A percentile compares a stretch with the other conserved stretches of the same genome.
Evolutionary conservation across 2,888 invertebrate species (phyloP).

Genomic region (Leucoma salicis): DNA sequence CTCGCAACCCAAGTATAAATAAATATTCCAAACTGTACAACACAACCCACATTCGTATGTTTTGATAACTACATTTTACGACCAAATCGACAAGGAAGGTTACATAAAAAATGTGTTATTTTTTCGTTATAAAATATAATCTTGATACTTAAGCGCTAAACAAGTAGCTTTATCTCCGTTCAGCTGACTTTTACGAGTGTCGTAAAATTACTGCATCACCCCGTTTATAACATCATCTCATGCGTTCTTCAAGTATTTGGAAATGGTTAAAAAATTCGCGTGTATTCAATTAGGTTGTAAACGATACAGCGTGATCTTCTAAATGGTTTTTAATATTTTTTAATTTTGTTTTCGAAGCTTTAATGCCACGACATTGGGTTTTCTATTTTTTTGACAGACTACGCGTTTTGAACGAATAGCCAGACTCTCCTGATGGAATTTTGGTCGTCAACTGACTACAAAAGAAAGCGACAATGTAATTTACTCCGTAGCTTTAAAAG

Average conservation of each 20-base stretch:
- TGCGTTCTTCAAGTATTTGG: slow-evolving; percentile 18
- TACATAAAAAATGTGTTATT: background rate
- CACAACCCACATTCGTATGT: background rate
- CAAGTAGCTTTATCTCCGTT: slow-evolving; percentile 16
- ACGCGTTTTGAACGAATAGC: no score
- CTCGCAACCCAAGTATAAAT: no score
- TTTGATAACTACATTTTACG: background rate
- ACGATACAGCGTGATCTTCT: no score
- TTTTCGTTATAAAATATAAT: slow-evolving; percentile 2
- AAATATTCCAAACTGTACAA: background rate
- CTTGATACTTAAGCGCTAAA: slow-evolving; percentile 5
- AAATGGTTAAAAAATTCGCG: slow-evolving; percentile 9
- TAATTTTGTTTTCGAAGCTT: no score
- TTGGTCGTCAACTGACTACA: no score
- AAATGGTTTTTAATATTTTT: no score
- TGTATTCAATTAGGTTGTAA: no score
- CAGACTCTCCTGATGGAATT: no score
- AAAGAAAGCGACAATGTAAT: no score
- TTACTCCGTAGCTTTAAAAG: no score
- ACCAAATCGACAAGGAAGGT: background rate
- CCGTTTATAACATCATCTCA: slow-evolving; percentile 22
- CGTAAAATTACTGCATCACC: slow-evolving; percentile 23
- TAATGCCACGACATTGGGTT: no score
- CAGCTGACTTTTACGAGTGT: slow-evolving; percentile 19
- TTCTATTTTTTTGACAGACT: no score